Base-by-base conservation (phyloP, 2,888 invertebrate species). In the Axea sp. region DNA sequence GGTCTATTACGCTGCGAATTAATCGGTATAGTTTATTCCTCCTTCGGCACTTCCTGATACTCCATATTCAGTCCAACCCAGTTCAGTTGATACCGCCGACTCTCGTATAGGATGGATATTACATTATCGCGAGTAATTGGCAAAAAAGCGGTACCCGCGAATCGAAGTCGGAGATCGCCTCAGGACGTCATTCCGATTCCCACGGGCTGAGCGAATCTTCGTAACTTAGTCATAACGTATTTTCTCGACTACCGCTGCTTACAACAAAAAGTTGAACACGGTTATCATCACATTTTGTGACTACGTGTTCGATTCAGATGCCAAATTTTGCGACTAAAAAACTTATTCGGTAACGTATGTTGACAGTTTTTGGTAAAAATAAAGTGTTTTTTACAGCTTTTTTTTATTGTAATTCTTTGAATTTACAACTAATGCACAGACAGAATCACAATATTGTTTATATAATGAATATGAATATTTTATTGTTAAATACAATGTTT, bases 161-260 rank as follows among this genome's bases (percentile, higher is more conserved):
- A 72, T 69, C 65, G 75, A 77, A 79, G 78, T 76, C 76, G 76
- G 77, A 76, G 79, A 77, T 73, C 68, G 77, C 75, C 77, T 62
- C 64, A 33, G 75, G 77, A 77, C 75, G 72, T 76, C 77, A 77
- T 77, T 76, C 76, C 72, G 76, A 76, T 77, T 79, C 79, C 73
- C 76, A 78, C 76, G 77, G 73, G 67, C 60, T 62, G 41, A 57
- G 55, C 68, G 73, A 62, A 57, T 64, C 68, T 55, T 67, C 60
- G 67, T 67, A 73, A 68, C 62, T 68, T 73, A 60, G 62, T 73
- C 73, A 73, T 62, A 67, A 53, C 51, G 60, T 60, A 53, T 67
- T 67, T 65, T 73, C 59, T 51, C 45, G 49, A 68, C 55, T 62
- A 71, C 60, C 39, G 72, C 65, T 41, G 37, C 41, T 47, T 7